Conservation (phyloP, 2,113 vertebrate genomes). For the Chaenocephalus aceratus region DNA sequence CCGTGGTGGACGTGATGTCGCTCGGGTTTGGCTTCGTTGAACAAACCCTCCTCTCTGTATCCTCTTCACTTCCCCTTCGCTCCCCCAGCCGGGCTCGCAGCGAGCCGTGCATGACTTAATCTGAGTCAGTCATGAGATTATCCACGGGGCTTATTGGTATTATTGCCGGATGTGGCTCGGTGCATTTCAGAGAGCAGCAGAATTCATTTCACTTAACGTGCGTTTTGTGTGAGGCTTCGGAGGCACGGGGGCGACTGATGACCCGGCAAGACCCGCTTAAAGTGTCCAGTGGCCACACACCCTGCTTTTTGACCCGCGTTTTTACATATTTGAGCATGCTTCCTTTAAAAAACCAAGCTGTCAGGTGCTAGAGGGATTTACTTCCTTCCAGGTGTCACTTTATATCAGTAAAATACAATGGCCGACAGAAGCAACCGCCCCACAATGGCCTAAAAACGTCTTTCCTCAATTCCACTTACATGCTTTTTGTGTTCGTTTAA, state of each 20-base stretch:
- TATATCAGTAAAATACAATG: neutral
- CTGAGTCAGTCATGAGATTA: slow-evolving; percentile 79
- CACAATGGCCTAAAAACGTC: too few species aligned
- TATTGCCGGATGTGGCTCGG: slow-evolving; percentile 80
- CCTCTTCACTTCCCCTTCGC: neutral
- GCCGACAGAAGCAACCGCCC: too few species aligned
- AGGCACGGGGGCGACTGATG: slow-evolving; percentile 35
- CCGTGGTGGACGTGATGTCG: neutral
- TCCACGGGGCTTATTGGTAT: slow-evolving; percentile 80
- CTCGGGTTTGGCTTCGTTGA: slow-evolving; percentile 9
- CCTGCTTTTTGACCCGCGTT: slow-evolving; percentile 6
- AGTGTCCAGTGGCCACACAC: slow-evolving; percentile 39
- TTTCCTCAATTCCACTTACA: neutral
- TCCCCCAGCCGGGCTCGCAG: slow-evolving; percentile 39
- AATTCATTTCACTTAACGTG: slow-evolving; percentile 71
- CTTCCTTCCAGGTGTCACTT: neutral
- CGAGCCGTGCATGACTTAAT: slow-evolving; percentile 70
- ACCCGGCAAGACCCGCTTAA: slow-evolving; percentile 54
- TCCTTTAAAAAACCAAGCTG: neutral
- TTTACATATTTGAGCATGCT: slow-evolving; percentile 2
- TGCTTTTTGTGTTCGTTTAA: neutral
- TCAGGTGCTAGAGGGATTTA: neutral
- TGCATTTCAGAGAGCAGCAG: slow-evolving; percentile 69
- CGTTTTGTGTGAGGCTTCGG: slow-evolving; percentile 56
- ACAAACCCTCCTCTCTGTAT: slow-evolving; percentile 19